Base-by-base conservation (phyloP, 2,888 invertebrate species). In the Gortyna flavago region DNA sequence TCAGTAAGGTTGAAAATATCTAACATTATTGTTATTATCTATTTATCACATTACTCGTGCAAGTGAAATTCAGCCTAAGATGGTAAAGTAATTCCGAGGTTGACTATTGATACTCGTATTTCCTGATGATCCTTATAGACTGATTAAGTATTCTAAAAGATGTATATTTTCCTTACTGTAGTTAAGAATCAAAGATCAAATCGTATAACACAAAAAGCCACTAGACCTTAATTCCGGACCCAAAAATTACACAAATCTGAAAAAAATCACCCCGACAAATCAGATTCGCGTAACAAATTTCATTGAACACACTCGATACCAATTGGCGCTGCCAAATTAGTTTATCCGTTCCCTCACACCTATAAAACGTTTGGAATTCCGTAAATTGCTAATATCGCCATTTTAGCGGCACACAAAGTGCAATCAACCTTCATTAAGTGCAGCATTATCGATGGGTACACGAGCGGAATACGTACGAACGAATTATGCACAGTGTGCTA, bases 391-490 rank as follows among this genome's bases (percentile, higher is more conserved):
- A 86, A 89, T 84, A 88, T 85, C 67, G 78, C 48, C 81, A 80
- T 82, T 88, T 85, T 85, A 86, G 71, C 77, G 70, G 35, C 35
- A 77, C 73, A 85, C 85, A 87, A 86, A 79, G 81, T 72, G 79
- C 89, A 90, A 90, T 90, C 84, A 89, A 80, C 75, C 62, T 74
- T 86, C 81, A 85, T 89, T 89, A 85, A 80, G 65, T 73, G 68
- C 35, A 69, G 59, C 82, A 83, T 89, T 89, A 87, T 84, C 73
- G 72, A 83, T 82, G 75, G 67, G 66, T 78, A 79, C 73, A 78
- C 70, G 70, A 35, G 69, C 71, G 38, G 79, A 84, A 87, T 82
- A 65, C 61, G 35, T 66, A 77, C 35, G 65, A 74, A 86, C 83
- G 70, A 80, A 80, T 82, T 72, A 85, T 81, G 65, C 41, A 79